Evolutionary conservation across 2,797 vertebrate genomes (phyloP), one percentile per base, ranked within the genome.

Genomic region (Phataginus tetradactyla): DNA sequence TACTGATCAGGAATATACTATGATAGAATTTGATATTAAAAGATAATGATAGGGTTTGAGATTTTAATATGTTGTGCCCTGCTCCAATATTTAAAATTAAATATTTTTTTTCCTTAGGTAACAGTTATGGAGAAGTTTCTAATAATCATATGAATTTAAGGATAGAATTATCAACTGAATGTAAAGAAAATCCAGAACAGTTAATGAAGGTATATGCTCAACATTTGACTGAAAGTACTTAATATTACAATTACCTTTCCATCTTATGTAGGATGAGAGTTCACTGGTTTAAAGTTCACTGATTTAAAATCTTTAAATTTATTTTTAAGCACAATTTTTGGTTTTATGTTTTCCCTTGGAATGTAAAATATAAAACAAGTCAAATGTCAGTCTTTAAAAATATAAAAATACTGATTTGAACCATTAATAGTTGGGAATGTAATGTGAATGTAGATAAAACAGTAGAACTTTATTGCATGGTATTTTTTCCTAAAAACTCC

Each of bases 151-250:
- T 98, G 49, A 96, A 98, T 94, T 72, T 95, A 94, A 97, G 98
- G 74, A 97, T 92, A 80, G 93, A 98, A 49, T 89, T 98, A 45
- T 85, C 97, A 93, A 94, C 93, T 96, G 97, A 98, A 90, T 92
- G 83, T 51, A 97, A 98, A 45, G 96, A 99, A 95, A 98, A 99
- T 93, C 93, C 96, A 34, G 86, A 98, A 53, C 97, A 97, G 68
- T 92, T 98, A 25, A 98, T 98, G 74, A 97, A 98, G 98, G 99
- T 99, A 98, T 97, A 97, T 29, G 86, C 66, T 96, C 51, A 84
- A 79, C 20, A 27, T 87, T 90, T 90, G 32, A 85, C n/a, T 87
- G 32, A 55, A 63, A 72, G 21, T 71, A 45, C 53, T 95, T 12
- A 78, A 12, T 85, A 77, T 64, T 71, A 32, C 13, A 75, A 13